phyloP scores from a whole-genome alignment of 2,888 invertebrate genomes.

The Acleris literana region DNA sequence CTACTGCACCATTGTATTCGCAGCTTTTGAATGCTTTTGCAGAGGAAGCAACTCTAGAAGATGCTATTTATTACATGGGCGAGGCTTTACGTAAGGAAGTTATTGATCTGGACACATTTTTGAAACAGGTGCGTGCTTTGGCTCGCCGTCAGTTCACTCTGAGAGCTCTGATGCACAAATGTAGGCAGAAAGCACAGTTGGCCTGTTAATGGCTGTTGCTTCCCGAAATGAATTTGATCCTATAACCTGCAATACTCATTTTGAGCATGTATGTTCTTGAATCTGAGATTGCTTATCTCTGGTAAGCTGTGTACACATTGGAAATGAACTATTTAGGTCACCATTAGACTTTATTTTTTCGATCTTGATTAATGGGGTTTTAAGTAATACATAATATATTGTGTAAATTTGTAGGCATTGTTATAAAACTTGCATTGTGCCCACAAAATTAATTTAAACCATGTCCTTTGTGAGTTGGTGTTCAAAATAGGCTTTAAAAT shows the following conservation, averaged over 20 bases:
- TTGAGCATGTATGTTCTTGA: slow-evolving; percentile 12
- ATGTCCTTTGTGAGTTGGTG: neutral
- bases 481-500: neutral
- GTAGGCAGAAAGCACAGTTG: slow-evolving; percentile 96
- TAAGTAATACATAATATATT: too few relatives aligned
- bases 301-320: neutral
- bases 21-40: slow-evolving; percentile 98
- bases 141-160: slow-evolving; percentile 98
- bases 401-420: too few relatives aligned
- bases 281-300: slow-evolving; percentile 1
- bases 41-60: slow-evolving; percentile 98
- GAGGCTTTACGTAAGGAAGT: slow-evolving; percentile 96
- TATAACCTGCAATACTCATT: slow-evolving; percentile 17
- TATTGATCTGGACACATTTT: slow-evolving; percentile 97
- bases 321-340: neutral
- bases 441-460: neutral
- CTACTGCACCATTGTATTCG: slow-evolving; percentile 97
- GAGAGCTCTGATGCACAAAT: slow-evolving; percentile 97
- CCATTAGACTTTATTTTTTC: too few relatives aligned
- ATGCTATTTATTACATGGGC: slow-evolving; percentile 98
- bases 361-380: too few relatives aligned
- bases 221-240: slow-evolving; percentile 14
- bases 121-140: slow-evolving; percentile 97
- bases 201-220: slow-evolving; percentile 81
- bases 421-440: neutral